phyloP scores from a whole-genome alignment of 2,113 vertebrate species.

The Pedionomus torquatus region DNA sequence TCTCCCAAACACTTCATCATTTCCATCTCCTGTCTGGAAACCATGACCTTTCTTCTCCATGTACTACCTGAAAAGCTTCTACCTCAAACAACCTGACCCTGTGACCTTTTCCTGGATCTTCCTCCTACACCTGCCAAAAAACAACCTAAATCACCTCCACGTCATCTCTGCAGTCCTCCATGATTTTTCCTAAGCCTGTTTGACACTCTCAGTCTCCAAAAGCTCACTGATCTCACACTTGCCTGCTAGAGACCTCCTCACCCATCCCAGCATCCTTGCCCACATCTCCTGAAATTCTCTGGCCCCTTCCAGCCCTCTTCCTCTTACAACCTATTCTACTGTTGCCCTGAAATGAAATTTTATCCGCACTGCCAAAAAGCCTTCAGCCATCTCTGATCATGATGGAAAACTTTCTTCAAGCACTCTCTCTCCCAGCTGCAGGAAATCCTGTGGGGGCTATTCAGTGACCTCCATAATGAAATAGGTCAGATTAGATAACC shows the following conservation, averaged over 20 bases:
- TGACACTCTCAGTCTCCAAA: neutral
- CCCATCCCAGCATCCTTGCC: fast-evolving
- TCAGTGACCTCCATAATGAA: conserved; percentile 44
- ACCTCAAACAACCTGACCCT: neutral
- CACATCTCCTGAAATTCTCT: neutral
- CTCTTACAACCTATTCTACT: neutral
- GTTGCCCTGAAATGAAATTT: conserved; percentile 23
- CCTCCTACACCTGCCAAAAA: neutral
- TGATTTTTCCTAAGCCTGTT: neutral
- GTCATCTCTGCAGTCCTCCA: neutral
- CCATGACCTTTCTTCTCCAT: neutral
- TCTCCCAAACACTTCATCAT: neutral
- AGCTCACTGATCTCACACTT: neutral
- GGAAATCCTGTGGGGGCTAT: conserved; percentile 36
- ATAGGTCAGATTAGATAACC: conserved; percentile 60
- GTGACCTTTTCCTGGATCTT: neutral
- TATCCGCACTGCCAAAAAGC: conserved; percentile 11
- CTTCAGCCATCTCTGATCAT: conserved; percentile 33
- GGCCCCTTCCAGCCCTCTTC: neutral
- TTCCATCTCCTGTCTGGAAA: neutral
- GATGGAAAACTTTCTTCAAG: conserved; percentile 47
- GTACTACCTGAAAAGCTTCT: neutral
- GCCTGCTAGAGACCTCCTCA: neutral
- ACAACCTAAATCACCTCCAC: neutral
- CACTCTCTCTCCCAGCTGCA: conserved; percentile 39